Evolutionary conservation across 2,888 invertebrate genomes (phyloP).

Genomic region (Nomada hirtipes): DNA sequence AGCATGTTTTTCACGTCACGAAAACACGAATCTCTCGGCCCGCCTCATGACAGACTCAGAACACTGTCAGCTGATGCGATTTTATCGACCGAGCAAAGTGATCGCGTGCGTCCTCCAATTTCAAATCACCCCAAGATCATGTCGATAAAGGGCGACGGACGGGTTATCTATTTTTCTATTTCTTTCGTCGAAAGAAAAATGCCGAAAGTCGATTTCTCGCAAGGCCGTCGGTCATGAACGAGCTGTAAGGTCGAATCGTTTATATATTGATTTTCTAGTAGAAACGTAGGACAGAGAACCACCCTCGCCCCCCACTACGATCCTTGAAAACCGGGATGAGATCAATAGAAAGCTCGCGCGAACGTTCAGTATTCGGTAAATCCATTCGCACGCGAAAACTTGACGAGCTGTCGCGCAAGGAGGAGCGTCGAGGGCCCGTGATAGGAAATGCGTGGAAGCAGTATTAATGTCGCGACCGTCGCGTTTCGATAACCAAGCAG

Average conservation of each 20-base stretch:
- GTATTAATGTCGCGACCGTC: constrained; percentile 22
- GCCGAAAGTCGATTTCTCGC: neutral
- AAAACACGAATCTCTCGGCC: neutral
- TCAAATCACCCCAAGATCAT: neutral
- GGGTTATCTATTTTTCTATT: too few species aligned
- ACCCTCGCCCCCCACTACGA: constrained; percentile 72
- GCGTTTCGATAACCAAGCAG: neutral
- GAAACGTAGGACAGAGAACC: constrained; percentile 41
- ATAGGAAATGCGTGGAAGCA: constrained; percentile 32
- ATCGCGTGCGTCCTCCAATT: neutral
- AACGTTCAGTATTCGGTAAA: constrained; percentile 60
- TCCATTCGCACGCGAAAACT: constrained; percentile 60
- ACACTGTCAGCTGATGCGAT: constrained; percentile 24
- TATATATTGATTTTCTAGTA: constrained; percentile 57
- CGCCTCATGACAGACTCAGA: constrained; percentile 15
- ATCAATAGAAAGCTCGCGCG: constrained; percentile 80
- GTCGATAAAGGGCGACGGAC: neutral
- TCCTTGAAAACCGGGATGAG: constrained; percentile 69
- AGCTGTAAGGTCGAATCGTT: constrained; percentile 28
- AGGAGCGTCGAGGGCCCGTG: constrained; percentile 26
- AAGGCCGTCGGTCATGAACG: neutral
- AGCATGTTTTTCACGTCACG: neutral
- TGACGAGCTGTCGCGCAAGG: constrained; percentile 27
- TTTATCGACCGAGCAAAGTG: constrained; percentile 39
- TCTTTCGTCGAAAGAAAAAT: neutral